Conservation (phyloP, 2,888 invertebrate genomes). For the Eupithecia tripunctaria region DNA sequence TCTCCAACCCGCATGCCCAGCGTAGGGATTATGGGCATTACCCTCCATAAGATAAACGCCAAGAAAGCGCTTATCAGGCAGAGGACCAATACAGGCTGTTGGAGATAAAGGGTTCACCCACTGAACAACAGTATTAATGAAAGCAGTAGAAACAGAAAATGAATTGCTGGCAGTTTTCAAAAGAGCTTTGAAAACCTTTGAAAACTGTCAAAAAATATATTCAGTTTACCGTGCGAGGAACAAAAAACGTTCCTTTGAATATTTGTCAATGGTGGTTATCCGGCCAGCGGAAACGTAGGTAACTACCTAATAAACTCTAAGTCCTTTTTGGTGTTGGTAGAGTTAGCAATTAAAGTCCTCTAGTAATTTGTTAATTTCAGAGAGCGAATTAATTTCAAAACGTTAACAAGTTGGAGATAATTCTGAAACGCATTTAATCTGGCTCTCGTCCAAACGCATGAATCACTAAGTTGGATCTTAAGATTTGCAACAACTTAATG, state of each 20-base stretch:
- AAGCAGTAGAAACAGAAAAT: background rate
- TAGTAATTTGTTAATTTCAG: conserved; percentile 23
- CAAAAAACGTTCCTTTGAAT: too few species aligned
- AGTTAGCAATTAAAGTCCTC: background rate
- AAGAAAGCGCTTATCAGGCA: too few species aligned
- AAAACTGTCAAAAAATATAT: background rate
- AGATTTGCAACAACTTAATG: conserved; percentile 66
- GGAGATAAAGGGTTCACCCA: too few species aligned
- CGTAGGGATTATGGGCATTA: too few species aligned
- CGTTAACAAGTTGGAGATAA: conserved; percentile 51
- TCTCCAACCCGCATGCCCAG: too few species aligned
- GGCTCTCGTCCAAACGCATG: conserved; percentile 63
- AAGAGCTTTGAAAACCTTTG: too few species aligned
- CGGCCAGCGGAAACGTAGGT: background rate
- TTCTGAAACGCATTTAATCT: conserved; percentile 61
- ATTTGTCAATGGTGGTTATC: background rate
- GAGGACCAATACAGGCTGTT: too few species aligned
- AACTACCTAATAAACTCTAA: background rate
- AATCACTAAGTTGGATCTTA: conserved; percentile 61
- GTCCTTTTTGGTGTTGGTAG: background rate
- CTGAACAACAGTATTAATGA: background rate
- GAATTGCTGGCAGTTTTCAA: background rate
- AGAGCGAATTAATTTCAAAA: conserved; percentile 36
- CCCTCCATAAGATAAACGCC: too few species aligned
- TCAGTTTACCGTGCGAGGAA: background rate